These are phyloP conservation scores for Daubentonia madagascariensis DNA, from an alignment of 2,113 vertebrate species.

Conservation along the genomic window DNA sequence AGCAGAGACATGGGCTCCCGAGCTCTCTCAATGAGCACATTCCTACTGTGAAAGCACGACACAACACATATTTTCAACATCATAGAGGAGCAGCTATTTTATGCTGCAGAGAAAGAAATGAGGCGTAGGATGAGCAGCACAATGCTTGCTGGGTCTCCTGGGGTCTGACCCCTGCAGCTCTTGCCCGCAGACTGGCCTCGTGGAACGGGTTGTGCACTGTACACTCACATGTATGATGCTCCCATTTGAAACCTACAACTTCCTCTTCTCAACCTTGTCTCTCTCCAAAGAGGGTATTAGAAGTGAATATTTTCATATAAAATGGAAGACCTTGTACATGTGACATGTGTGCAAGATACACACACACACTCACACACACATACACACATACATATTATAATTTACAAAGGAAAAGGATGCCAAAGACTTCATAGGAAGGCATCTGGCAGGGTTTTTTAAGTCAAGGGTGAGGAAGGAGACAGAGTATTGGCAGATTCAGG, in stretches of 20 bases:
- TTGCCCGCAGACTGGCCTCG: neutral
- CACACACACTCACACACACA: neutral
- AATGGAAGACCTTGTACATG: neutral
- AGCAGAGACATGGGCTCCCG: neutral
- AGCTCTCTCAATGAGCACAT: neutral
- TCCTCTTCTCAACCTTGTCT: neutral
- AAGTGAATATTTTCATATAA: neutral
- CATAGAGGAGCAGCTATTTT: neutral
- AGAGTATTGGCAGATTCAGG: neutral
- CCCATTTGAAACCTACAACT: neutral
- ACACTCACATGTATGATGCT: neutral
- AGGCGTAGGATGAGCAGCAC: neutral
- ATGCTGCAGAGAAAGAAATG: neutral
- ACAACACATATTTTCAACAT: neutral
- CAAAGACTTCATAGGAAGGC: neutral
- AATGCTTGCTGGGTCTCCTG: neutral
- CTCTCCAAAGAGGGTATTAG: neutral
- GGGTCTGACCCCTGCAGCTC: neutral
- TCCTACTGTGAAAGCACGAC: rapidly evolving
- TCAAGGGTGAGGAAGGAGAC: neutral
- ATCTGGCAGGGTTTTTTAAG: neutral
- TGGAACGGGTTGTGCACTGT: too few species aligned
- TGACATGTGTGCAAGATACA: neutral
- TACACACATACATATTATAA: neutral
- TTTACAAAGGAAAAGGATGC: neutral